Base-by-base conservation (phyloP, 1,140 invertebrate species). In the Drosophila arizonae region DNA sequence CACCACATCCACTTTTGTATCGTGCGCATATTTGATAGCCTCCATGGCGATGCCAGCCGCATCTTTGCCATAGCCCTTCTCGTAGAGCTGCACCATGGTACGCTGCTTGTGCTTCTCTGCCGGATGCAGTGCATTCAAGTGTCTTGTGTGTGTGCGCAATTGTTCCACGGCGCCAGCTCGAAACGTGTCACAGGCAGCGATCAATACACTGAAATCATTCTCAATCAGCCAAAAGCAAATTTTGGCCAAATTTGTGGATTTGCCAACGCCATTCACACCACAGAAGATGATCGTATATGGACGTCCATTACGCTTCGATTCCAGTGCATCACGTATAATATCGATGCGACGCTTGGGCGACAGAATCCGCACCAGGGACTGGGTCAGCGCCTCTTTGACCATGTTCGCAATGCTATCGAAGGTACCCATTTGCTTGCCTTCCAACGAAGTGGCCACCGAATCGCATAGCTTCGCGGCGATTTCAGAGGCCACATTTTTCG, bases 141-240 rank as follows among this genome's bases (percentile, higher is more conserved):
- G 97, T 21, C 96, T 94, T 76, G 95, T 96, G 92, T 99, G 99
- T 3, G 99, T 99, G 21, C 98, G 94, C 55, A 99, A 93, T 92
- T 99, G 99, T 92, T 99, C 99, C 3, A 99, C 99, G 60, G 99
- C 99, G 48, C 99, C 99, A 30, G 99, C 98, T 80, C 99, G 94
- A 93, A 99, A 99, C 46, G 99, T 99, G 93, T 99, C 99, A 92
- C 99, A 99, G 41, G 99, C 99, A 13, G 99, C 99, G 70, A 99
- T 99, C 78, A 99, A 92, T 13, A 99, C 99, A 46, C 96, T 95
- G 81, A 99, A 95, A 81, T 97, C 96, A 92, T 99, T 99, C 93
- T 99, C 98, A 77, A 99, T 98, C 55, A 99, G 93, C 99, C 99
- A 99, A 92, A 99, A 99, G 90, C 98, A 98, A 63, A 99, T 99